Base-by-base conservation (phyloP, 2,888 invertebrate genomes). In the Dicranocentrus wangi region DNA sequence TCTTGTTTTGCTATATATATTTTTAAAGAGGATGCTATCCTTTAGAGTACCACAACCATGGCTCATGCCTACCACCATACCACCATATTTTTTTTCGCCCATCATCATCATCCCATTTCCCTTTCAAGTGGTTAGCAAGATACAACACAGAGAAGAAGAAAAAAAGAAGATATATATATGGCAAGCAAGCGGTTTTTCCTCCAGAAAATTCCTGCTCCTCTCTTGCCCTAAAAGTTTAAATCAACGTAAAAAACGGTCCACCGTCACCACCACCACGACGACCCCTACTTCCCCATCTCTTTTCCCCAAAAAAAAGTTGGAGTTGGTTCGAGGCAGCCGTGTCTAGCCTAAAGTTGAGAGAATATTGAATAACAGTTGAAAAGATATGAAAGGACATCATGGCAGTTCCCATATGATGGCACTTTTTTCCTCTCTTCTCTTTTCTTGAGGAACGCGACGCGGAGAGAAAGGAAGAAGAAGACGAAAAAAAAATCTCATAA, bases 401-500 rank as follows among this genome's bases (percentile, higher is more conserved):
- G 61, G 39, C 32, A 61, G 28, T 61, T n/a, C 17, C 61, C 61
- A 28, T 61, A 61, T 28, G 61, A 61, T 61, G 61, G n/a, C 32
- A 61, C 61, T 61, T 61, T 61, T 27, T n/a, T n/a, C n/a, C n/a
- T n/a, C n/a, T n/a, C n/a, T n/a, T n/a, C n/a, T n/a, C n/a, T n/a
- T 27, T 32, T 61, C 61, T n/a, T 47, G 32, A 61, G 32, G 39
- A 61, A 19, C 32, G 32, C 7, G 15, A 61, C 8, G 47, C 2
- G n/a, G 17, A 61, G 21, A 32, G 61, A 2, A 53, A 21, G 13
- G 39, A 13, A 39, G 39, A n/a, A n/a, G n/a, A n/a, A n/a, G n/a
- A n/a, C n/a, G 19, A 19, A 21, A 28, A n/a, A n/a, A 69, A 69
- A 53, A 69, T 53, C 32, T 69, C 53, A 69, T 69, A 69, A 69